Percentiles rank a stretch among this genome's conserved stretches.
These are phyloP conservation scores for Podarcis cretensis DNA, from an alignment of 2,113 vertebrate genomes.

Conservation along the genomic window DNA sequence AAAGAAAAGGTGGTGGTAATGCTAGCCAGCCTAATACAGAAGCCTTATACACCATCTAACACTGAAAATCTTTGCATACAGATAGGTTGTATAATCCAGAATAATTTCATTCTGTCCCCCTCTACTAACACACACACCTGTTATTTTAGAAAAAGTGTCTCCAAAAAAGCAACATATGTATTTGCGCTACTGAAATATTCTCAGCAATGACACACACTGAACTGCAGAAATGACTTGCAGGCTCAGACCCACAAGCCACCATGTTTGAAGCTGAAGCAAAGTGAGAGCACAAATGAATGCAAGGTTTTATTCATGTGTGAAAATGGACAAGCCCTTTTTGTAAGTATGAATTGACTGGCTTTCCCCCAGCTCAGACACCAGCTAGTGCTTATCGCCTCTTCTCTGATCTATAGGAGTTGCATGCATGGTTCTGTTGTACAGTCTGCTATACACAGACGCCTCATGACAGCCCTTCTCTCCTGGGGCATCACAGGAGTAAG, in stretches of 20 bases:
- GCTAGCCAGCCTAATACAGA: background rate
- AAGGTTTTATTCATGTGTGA: background rate
- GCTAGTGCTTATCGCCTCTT: background rate
- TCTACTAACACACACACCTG: background rate
- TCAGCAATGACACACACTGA: too few relatives aligned
- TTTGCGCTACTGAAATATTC: background rate
- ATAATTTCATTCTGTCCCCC: background rate
- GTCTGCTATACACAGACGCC: background rate
- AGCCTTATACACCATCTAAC: background rate
- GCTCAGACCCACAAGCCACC: background rate
- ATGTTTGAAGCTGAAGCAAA: background rate
- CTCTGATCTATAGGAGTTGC: background rate
- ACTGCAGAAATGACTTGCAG: background rate
- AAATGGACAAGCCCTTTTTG: background rate
- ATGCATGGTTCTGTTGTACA: constrained; percentile 9
- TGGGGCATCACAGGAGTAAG: constrained; percentile 1
- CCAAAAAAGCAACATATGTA: background rate
- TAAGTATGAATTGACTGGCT: background rate
- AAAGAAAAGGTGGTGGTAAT: background rate
- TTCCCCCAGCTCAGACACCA: background rate
- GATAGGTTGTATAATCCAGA: background rate
- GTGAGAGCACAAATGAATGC: background rate
- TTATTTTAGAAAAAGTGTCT: background rate
- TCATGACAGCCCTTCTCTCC: constrained; percentile 19
- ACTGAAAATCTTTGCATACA: background rate